Evolutionary conservation across 1,140 invertebrate genomes (phyloP), one percentile per base, ranked within the genome.

Genomic region (Hycleus phaleratus): DNA sequence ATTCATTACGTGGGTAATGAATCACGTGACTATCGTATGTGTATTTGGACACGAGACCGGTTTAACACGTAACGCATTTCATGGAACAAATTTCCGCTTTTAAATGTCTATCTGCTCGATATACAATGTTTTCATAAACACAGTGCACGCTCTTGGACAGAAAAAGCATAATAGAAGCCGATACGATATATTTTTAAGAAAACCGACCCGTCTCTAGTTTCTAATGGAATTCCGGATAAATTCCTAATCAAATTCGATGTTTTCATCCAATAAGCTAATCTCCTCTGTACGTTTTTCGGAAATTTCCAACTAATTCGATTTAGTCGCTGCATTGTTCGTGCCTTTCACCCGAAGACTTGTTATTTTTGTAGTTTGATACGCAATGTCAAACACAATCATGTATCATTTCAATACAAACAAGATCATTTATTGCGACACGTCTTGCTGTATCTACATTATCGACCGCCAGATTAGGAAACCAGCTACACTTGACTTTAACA

Each of bases 361-460:
- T 53, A 43, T 43, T 56, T 56, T 56, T 56, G 54, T 48, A 48
- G 46, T 48, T 44, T 43, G 54, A 56, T 56, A 48, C 26, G 38
- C 26, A 51, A 58, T 60, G 63, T 62, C 60, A 32, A 5, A 5
- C 7, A 60, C 42, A 59, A 43, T 68, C 61, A 68, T 68, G 60
- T 64, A 68, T 65, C 60, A 59, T 50, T 62, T 61, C 61, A 63
- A 65, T 67, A 62, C 61, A 67, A 65, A 63, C 63, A 67, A 56
- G 56, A 67, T 67, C 63, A 61, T 67, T 67, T 67, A 64, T 61
- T 59, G 55, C 57, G 58, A 61, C 48, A 61, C 58, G 50, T 61
- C 55, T 26, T 43, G 49, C 59, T 54, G 60, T 67, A 63, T 63
- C 63, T 67, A 63, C 61, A 56, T 56, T 59, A 60, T 63, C 59